Evolutionary conservation across 2,888 invertebrate genomes (phyloP), one percentile per base, ranked within the genome.

Genomic region (Notocelia uddmanniana): DNA sequence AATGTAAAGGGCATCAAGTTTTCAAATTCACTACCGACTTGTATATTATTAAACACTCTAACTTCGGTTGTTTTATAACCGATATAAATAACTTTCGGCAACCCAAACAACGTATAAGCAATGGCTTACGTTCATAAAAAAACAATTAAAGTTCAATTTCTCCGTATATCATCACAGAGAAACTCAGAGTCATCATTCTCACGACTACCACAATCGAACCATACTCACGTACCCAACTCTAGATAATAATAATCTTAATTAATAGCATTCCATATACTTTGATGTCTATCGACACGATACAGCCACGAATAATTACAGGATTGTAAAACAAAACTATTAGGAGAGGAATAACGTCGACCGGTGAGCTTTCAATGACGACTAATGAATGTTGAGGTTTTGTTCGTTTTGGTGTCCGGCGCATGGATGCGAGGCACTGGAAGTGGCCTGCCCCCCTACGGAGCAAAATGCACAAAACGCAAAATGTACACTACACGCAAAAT

Each of bases 301-400:
- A 79, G 74, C 68, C 69, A 63, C 68, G 80, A 83, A 80, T 86
- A 87, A 87, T 87, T 85, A 85, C 83, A 81, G 85, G 84, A 85
- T 81, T 80, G 77, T 74, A 78, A 81, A 85, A 83, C 81, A 82
- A 83, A 82, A 78, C 74, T 81, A 79, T 78, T 80, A 80, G 75
- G 76, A 66, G 75, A 77, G 80, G 81, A 82, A 83, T 83, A 83
- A 85, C 84, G 81, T 76, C 79, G 77, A 54, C 75, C 77, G 83
- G 81, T 85, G 85, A 87, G 91, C 91, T 88, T 91, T 92, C 92
- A 92, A 90, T 92, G 86, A 84, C 81, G 84, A 78, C 89, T 92
- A 91, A 92, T 92, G 92, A 92, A 92, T 85, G 85, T 82, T 76
- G 69, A 74, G 69, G 76, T 80, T 78, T 86, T 86, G 82, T 85